Evolutionary conservation across 2,797 vertebrate genomes (phyloP).

Genomic region (Myoxocephalus aenaeus): DNA sequence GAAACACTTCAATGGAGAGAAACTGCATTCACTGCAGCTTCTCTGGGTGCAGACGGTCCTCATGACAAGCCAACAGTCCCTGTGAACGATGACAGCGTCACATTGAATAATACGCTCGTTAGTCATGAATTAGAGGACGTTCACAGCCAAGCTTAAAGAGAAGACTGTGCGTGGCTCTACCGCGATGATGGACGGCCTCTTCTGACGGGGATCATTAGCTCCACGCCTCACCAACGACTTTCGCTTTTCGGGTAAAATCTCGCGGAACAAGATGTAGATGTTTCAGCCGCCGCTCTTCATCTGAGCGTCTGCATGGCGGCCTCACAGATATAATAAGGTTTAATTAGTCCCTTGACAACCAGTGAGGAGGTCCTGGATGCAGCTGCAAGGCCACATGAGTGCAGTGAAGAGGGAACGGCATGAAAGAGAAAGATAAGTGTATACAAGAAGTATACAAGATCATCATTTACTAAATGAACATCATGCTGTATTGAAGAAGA

Average conservation of each 20-base stretch:
- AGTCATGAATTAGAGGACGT: conserved; percentile 38
- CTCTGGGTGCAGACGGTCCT: background rate
- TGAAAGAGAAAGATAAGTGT: conserved; percentile 24
- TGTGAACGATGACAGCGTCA: conserved; percentile 51
- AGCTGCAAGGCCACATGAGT: conserved; percentile 66
- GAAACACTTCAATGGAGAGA: too few relatives aligned
- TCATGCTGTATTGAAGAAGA: too few relatives aligned
- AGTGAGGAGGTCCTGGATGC: conserved; percentile 65
- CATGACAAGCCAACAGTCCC: conserved; percentile 28
- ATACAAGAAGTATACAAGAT: conserved; percentile 6
- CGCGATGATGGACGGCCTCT: conserved; percentile 35
- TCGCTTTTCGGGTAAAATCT: conserved; percentile 21
- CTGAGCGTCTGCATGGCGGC: conserved; percentile 67
- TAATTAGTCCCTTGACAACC: conserved; percentile 75
- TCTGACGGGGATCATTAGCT: conserved; percentile 28
- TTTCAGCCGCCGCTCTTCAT: conserved; percentile 59
- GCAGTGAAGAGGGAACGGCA: conserved; percentile 20
- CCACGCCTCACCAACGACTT: conserved; percentile 15
- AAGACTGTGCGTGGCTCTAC: too few relatives aligned
- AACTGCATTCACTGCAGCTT: too few relatives aligned
- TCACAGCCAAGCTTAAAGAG: conserved; percentile 20
- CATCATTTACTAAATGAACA: too few relatives aligned
- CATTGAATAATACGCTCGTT: conserved; percentile 45
- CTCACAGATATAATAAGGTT: conserved; percentile 77
- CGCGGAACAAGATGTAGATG: conserved; percentile 18